phyloP scores from a whole-genome alignment of 1,140 invertebrate genomes.

The Manduca sexta region DNA sequence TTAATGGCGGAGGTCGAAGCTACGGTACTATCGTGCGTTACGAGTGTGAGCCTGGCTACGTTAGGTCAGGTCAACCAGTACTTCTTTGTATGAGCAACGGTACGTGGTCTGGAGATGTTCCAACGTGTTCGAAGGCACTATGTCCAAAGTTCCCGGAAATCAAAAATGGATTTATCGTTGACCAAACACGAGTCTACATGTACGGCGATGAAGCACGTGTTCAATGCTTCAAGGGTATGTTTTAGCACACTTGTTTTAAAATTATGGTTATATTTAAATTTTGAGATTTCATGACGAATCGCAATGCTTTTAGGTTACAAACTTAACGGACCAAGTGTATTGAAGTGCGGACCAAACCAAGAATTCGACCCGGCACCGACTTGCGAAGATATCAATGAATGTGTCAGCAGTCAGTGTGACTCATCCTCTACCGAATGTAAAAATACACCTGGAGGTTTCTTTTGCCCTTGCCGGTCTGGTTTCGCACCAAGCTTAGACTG shows the following conservation, averaged over 20 bases:
- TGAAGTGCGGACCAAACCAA: conserved; percentile 91
- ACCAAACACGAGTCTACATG: conserved; percentile 82
- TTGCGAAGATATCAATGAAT: conserved; percentile 96
- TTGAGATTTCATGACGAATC: neutral
- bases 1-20: conserved; percentile 95
- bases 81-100: conserved; percentile 97
- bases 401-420: conserved; percentile 91
- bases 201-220: conserved; percentile 94
- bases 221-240: conserved; percentile 90
- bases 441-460: conserved; percentile 93
- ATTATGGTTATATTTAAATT: neutral
- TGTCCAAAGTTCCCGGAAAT: conserved; percentile 90
- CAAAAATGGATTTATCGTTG: conserved; percentile 88
- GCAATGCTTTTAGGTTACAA: conserved; percentile 49
- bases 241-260: conserved; percentile 1
- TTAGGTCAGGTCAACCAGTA: conserved; percentile 89
- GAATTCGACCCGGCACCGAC: conserved; percentile 88
- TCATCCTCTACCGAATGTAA: conserved; percentile 92
- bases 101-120: conserved; percentile 95
- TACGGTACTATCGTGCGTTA: conserved; percentile 97
- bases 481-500: conserved; percentile 92
- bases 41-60: conserved; percentile 95
- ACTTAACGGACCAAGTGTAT: conserved; percentile 80
- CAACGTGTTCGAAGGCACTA: conserved; percentile 88
- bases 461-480: conserved; percentile 90